These are phyloP conservation scores for Hyalella azteca DNA, from an alignment of 2,888 invertebrate species.

Conservation along the genomic window DNA sequence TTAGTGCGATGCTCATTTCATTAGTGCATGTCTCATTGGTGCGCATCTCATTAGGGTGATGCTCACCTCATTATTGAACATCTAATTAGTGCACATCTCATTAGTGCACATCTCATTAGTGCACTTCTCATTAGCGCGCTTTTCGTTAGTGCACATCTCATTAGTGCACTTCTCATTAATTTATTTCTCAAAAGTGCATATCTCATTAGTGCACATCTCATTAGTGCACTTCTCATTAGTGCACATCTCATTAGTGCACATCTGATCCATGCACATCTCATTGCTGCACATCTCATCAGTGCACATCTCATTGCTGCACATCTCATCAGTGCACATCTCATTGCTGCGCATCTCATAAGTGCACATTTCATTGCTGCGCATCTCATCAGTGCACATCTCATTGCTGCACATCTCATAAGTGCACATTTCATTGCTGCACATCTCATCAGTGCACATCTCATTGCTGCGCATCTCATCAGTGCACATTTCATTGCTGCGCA, in stretches of 20 bases:
- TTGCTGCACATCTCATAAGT: not conserved
- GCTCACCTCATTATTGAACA: too few species aligned
- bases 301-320: not conserved
- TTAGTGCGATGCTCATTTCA: too few species aligned
- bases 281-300: not conserved
- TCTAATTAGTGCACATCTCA: not conserved
- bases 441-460: not conserved
- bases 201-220: too few species aligned
- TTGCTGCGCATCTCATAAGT: not conserved
- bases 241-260: not conserved
- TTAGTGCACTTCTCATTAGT: not conserved
- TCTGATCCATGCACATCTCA: not conserved
- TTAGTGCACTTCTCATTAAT: not conserved
- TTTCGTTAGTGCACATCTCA: not conserved
- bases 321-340: not conserved
- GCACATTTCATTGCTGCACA: not conserved
- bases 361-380: not conserved
- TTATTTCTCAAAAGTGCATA: not conserved
- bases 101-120: not conserved
- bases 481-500: not conserved
- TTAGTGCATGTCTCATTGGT: not conserved
- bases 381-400: too few species aligned
- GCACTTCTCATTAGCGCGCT: not conserved
- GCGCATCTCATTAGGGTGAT: not conserved
- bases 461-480: not conserved